Percentiles rank a stretch among this genome's conserved stretches.
These are phyloP conservation scores for Myodes glareolus DNA, from an alignment of 2,113 vertebrate genomes.

Conservation along the genomic window DNA sequence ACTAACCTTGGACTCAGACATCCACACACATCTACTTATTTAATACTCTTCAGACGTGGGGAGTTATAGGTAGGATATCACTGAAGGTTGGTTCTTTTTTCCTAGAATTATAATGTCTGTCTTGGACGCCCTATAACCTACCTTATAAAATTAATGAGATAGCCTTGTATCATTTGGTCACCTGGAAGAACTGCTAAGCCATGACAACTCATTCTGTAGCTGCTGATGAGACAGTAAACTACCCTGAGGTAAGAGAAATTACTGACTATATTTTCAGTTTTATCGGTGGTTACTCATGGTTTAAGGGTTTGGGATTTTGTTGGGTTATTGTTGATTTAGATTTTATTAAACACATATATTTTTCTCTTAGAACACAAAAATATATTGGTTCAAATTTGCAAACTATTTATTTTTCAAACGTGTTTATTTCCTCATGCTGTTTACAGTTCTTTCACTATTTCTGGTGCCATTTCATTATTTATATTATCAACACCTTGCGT, in stretches of 20 bases:
- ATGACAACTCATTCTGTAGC: neutral
- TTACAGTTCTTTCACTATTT: neutral
- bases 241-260: neutral
- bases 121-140: neutral
- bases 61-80: neutral
- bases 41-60: neutral
- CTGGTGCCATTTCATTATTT: neutral
- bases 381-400: neutral
- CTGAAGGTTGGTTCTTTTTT: neutral
- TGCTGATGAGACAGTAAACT: neutral
- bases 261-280: neutral
- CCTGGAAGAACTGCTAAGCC: conserved; percentile 35
- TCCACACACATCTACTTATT: neutral
- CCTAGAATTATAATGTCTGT: neutral
- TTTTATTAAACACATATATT: conserved; percentile 28
- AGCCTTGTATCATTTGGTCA: neutral
- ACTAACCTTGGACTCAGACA: too few relatives aligned
- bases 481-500: neutral
- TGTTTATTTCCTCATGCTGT: neutral
- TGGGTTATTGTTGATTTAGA: neutral
- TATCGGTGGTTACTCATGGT: neutral
- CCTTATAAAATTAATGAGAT: conserved; percentile 19
- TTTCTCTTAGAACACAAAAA: neutral
- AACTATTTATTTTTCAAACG: neutral
- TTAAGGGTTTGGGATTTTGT: neutral